Evolutionary conservation across 2,797 vertebrate species (phyloP).

Genomic region (Alauda arvensis): DNA sequence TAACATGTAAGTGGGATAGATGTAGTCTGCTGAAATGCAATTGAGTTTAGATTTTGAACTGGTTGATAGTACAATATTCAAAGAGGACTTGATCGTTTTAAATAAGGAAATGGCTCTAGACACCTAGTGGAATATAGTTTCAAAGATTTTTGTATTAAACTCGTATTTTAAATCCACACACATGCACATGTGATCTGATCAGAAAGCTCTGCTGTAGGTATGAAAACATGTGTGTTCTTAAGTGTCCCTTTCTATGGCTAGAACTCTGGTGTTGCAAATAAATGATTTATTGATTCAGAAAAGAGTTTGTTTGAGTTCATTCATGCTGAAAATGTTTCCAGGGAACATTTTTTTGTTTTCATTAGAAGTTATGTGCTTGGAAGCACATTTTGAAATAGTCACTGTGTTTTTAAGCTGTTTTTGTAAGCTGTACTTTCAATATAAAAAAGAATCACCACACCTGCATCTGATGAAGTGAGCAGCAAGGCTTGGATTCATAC

Average conservation of each 20-base stretch:
- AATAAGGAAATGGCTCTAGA: neutral
- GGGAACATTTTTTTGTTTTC: neutral
- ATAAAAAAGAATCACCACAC: neutral
- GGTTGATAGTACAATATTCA: neutral
- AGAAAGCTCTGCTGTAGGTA: neutral
- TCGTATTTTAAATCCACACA: neutral
- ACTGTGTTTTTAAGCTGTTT: neutral
- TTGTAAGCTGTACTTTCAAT: neutral
- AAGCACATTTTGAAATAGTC: neutral
- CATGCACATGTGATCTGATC: neutral
- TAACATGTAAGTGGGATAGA: neutral
- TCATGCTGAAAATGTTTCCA: neutral
- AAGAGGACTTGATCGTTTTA: neutral
- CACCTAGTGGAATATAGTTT: neutral
- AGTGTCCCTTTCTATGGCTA: neutral
- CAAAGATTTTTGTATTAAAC: neutral
- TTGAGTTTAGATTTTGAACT: neutral
- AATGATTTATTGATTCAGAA: neutral
- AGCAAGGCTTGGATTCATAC: conserved; percentile 20
- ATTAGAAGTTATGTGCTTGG: neutral
- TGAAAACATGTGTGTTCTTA: neutral
- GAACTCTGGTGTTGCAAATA: neutral
- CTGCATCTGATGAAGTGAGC: neutral
- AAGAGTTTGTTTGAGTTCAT: neutral
- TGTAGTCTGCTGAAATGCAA: neutral